Evolutionary conservation across 2,113 vertebrate genomes (phyloP).

Genomic region (Sarotherodon lohbergeri): DNA sequence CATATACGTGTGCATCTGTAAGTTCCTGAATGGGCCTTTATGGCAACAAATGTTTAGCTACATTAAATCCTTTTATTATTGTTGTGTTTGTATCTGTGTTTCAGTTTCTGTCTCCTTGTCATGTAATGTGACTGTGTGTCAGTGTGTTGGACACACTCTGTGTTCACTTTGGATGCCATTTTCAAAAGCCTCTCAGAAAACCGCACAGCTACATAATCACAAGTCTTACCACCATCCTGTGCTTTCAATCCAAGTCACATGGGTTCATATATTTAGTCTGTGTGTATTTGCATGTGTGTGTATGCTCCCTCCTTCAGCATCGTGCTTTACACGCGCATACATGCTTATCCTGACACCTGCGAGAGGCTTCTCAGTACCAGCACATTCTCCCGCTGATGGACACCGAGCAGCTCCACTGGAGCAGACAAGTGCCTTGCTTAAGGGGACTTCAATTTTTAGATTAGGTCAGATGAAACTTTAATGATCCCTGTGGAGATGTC

Average conservation of each 20-base stretch:
- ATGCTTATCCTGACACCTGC: not conserved
- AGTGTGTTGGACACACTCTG: not conserved
- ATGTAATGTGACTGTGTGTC: not conserved
- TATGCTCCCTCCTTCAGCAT: not conserved
- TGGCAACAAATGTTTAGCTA: not conserved
- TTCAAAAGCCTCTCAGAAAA: not conserved
- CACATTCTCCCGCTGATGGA: constrained; percentile 18
- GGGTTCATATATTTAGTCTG: not conserved
- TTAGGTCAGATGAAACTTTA: constrained; percentile 63
- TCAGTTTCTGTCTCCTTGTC: not conserved
- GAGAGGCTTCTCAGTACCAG: not conserved
- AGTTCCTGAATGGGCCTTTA: not conserved
- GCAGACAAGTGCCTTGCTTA: constrained; percentile 47
- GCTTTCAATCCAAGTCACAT: not conserved
- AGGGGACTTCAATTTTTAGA: constrained; percentile 56
- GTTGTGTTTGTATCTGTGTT: not conserved
- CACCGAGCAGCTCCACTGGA: constrained; percentile 36
- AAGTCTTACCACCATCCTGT: not conserved
- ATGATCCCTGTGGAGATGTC: constrained; percentile 54
- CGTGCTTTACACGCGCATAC: not conserved
- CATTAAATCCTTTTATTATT: not conserved
- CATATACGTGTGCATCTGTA: not conserved
- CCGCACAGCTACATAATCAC: not conserved
- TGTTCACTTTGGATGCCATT: not conserved
- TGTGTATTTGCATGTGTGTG: not conserved